A percentile compares a stretch with the other conserved stretches of the same genome.
Evolutionary conservation across 64 coral and sea anemone genomes (phyloP).

Genomic region (Platygyra sinensis): DNA sequence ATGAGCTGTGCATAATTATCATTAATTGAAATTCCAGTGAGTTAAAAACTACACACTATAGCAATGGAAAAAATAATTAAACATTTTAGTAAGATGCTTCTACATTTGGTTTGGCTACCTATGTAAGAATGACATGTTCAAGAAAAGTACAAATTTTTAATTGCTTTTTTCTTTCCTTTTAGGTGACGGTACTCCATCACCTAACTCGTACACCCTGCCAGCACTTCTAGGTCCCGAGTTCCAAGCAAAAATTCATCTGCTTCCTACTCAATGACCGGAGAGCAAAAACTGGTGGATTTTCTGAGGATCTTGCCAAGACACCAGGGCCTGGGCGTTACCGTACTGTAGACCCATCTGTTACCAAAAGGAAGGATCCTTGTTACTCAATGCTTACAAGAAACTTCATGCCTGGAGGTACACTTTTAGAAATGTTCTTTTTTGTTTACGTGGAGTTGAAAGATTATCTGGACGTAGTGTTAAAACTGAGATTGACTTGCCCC

Average conservation of each 20-base stretch:
- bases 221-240: slow-evolving; percentile 73
- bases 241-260: slow-evolving; percentile 85
- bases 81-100: too few species aligned
- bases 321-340: slow-evolving; percentile 91
- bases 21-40: too few species aligned
- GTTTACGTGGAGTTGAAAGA: too few species aligned
- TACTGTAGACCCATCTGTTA: slow-evolving; percentile 59
- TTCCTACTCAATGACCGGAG: slow-evolving; percentile 95
- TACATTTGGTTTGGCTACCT: too few species aligned
- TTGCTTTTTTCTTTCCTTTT: slow-evolving; percentile 4
- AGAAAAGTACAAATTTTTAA: too few species aligned
- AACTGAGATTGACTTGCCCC: too few species aligned
- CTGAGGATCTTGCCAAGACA: slow-evolving; percentile 96
- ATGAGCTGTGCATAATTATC: not conserved
- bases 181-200: slow-evolving; percentile 91
- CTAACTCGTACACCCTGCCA: slow-evolving; percentile 87
- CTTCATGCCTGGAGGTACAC: slow-evolving; percentile 90
- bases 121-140: too few species aligned
- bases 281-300: slow-evolving; percentile 93
- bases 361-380: slow-evolving; percentile 61
- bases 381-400: slow-evolving; percentile 86
- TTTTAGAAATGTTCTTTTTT: too few species aligned
- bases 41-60: too few species aligned
- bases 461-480: too few species aligned
- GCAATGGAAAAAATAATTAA: too few species aligned